Conservation (phyloP, 1,140 invertebrate genomes). For the Carcinoscorpius rotundicauda region DNA sequence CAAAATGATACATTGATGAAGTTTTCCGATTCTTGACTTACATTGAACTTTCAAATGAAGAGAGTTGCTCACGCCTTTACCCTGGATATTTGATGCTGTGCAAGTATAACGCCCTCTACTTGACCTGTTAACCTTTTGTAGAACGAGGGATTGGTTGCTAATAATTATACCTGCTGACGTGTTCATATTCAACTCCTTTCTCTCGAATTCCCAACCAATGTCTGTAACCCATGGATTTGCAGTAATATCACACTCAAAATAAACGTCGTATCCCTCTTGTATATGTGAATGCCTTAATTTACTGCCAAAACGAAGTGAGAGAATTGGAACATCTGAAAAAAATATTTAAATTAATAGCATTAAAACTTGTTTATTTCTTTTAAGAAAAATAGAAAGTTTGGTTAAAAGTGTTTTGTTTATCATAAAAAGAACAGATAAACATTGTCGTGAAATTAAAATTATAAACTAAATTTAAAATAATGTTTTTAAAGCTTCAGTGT, state of each 20-base stretch:
- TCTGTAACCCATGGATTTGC: slow-evolving; percentile 25
- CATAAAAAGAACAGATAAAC: no score
- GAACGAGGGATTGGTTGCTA: slow-evolving; percentile 51
- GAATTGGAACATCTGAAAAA: slow-evolving; percentile 14
- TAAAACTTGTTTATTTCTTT: slow-evolving; percentile 65
- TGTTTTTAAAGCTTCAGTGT: no score
- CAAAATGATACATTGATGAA: no score
- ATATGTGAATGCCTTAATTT: slow-evolving; percentile 28
- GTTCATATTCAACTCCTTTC: slow-evolving; percentile 14
- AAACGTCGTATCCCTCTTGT: slow-evolving; percentile 64
- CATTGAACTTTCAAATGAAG: slow-evolving; percentile 66
- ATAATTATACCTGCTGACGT: slow-evolving; percentile 56
- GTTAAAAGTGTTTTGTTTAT: no score
- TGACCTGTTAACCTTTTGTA: slow-evolving; percentile 28
- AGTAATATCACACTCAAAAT: slow-evolving; percentile 62
- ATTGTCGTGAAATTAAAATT: no score
- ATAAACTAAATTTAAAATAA: no score
- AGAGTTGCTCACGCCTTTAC: slow-evolving; percentile 67
- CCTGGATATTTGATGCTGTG: slow-evolving; percentile 74
- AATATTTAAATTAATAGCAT: slow-evolving; percentile 43
- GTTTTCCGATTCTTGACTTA: slow-evolving; percentile 4
- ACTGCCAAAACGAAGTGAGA: slow-evolving; percentile 14
- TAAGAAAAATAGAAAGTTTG: no score
- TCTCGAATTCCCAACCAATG: slow-evolving; percentile 24
- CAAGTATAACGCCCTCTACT: slow-evolving; percentile 52